A percentile compares a stretch with the other conserved stretches of the same genome.
Evolutionary conservation across 2,888 invertebrate species (phyloP).

Genomic region (Cyclophora punctaria): DNA sequence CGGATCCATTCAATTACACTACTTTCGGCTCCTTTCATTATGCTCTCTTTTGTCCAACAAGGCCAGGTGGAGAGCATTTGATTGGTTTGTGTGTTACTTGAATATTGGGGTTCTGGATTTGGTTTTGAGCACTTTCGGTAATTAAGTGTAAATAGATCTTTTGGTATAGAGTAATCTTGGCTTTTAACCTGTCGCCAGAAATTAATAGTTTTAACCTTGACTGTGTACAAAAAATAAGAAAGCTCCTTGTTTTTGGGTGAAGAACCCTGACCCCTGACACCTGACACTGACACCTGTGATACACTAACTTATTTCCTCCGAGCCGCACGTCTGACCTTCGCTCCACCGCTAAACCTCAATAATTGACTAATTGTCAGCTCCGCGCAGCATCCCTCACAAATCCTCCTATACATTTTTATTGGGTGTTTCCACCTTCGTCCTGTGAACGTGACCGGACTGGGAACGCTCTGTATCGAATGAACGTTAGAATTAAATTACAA

Average conservation of each 20-base stretch:
- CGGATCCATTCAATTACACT: constrained; percentile 53
- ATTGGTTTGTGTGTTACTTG: neutral
- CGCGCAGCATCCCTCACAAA: constrained; percentile 52
- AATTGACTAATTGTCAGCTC: constrained; percentile 55
- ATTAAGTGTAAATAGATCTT: neutral
- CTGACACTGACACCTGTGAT: too few relatives aligned
- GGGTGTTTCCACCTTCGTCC: constrained; percentile 61
- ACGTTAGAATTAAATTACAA: too few relatives aligned
- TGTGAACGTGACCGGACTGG: constrained; percentile 48
- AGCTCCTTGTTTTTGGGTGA: neutral
- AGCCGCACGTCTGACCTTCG: neutral
- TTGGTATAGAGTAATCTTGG: neutral
- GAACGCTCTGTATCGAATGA: too few relatives aligned
- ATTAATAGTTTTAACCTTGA: neutral
- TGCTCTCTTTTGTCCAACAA: neutral
- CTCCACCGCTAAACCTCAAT: constrained; percentile 20
- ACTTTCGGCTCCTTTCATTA: neutral
- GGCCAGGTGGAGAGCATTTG: neutral
- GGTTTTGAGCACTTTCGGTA: neutral
- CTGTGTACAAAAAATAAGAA: neutral
- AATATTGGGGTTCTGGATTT: neutral
- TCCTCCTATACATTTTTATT: constrained; percentile 74
- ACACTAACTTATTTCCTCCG: too few relatives aligned
- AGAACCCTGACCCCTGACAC: too few relatives aligned
- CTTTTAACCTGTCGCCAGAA: too few relatives aligned